These are phyloP conservation scores for Scolopax rusticola DNA, from an alignment of 2,797 vertebrate genomes.

Conservation along the genomic window DNA sequence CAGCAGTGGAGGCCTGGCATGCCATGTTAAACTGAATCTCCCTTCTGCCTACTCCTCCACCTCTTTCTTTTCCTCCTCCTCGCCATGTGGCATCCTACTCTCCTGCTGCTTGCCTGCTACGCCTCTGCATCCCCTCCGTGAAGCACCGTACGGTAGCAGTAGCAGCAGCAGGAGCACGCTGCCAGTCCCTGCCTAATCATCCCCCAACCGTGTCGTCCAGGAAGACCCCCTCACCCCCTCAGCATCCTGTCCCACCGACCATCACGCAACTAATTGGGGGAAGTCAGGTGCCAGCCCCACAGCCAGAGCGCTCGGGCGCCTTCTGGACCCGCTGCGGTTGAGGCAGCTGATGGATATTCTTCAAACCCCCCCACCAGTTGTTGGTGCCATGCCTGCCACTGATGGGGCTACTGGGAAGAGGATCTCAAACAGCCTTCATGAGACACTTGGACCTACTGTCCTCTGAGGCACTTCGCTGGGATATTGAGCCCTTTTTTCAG, in stretches of 20 bases:
- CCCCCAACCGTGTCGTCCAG: not conserved
- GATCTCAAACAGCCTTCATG: not conserved
- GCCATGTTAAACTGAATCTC: slow-evolving; percentile 74
- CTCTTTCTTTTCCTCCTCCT: slow-evolving; percentile 75
- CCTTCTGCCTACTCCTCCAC: slow-evolving; percentile 77
- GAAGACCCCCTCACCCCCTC: not conserved
- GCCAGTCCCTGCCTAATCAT: slow-evolving; percentile 63
- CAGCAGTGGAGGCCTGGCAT: slow-evolving; percentile 73
- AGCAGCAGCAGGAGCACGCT: slow-evolving; percentile 54
- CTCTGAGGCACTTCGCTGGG: not conserved
- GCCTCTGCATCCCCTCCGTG: slow-evolving; percentile 68
- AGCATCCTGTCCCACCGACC: not conserved
- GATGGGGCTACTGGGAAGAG: not conserved
- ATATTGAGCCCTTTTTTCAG: not conserved
- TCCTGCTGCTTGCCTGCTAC: slow-evolving; percentile 75
- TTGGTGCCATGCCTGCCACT: not conserved
- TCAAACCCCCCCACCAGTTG: too few species aligned
- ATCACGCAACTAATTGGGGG: not conserved
- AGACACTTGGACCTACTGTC: not conserved
- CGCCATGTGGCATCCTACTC: slow-evolving; percentile 75
- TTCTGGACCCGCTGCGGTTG: not conserved
- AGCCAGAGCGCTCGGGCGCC: rapidly evolving
- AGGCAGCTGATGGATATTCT: not conserved
- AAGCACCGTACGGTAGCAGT: slow-evolving; percentile 42
- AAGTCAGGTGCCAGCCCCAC: not conserved